phyloP scores from a whole-genome alignment of 2,113 vertebrate species.

The Chamaetylas fuelleborni region DNA sequence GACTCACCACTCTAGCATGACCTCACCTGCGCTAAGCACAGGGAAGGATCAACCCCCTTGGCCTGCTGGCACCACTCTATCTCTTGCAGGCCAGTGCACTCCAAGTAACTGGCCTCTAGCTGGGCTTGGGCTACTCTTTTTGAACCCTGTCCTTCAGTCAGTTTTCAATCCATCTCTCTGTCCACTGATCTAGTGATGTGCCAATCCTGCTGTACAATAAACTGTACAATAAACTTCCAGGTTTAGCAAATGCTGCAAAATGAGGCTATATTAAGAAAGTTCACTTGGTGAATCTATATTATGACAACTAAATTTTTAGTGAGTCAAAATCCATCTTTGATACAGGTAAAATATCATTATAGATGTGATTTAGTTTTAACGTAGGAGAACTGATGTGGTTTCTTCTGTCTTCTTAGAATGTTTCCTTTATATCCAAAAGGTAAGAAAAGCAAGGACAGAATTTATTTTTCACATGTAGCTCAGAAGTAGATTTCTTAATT shows the following conservation, averaged over 20 bases:
- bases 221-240: neutral
- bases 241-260: neutral
- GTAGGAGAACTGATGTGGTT: neutral
- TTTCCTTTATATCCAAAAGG: neutral
- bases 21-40: neutral
- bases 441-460: neutral
- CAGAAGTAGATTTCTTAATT: neutral
- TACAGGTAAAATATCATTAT: neutral
- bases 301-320: neutral
- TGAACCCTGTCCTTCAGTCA: neutral
- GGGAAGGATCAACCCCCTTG: rapidly evolving
- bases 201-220: neutral
- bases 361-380: neutral
- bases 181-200: neutral
- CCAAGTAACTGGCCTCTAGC: neutral
- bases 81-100: neutral
- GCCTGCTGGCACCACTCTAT: neutral
- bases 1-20: neutral
- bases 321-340: neutral
- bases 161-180: neutral
- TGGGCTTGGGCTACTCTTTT: neutral
- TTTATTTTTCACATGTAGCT: neutral
- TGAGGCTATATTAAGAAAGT: neutral
- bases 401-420: neutral
- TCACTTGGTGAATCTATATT: neutral